These are phyloP conservation scores for Dinothrombium tinctorium DNA, from an alignment of 1,140 invertebrate genomes.

Conservation along the genomic window DNA sequence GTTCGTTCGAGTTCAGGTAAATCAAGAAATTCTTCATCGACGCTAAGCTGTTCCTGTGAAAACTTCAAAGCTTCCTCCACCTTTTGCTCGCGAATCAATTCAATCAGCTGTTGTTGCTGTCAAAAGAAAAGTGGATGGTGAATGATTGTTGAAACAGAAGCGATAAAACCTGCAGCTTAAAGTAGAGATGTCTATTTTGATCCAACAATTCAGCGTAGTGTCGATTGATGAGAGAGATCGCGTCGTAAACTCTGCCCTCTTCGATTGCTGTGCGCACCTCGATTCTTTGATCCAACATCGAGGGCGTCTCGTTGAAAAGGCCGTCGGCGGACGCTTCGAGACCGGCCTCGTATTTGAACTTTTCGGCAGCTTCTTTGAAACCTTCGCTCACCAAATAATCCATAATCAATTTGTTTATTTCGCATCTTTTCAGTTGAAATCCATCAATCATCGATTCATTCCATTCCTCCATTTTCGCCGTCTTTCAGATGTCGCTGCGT, in stretches of 20 bases:
- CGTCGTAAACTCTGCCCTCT: conserved; percentile 71
- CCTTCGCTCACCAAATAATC: conserved; percentile 89
- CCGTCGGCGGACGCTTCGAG: conserved; percentile 36
- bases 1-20: conserved; percentile 41
- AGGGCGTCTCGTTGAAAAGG: neutral
- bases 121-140: conserved; percentile 9
- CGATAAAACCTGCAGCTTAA: conserved; percentile 54
- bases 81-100: conserved; percentile 63
- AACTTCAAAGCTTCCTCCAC: conserved; percentile 88
- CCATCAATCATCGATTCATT: too few species aligned
- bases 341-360: conserved; percentile 82
- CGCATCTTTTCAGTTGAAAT: conserved; percentile 34
- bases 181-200: conserved; percentile 81
- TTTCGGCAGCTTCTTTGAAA: conserved; percentile 91
- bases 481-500: too few species aligned
- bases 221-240: conserved; percentile 75
- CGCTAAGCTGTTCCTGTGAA: conserved; percentile 70
- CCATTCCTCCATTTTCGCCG: too few species aligned
- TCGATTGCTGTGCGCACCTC: conserved; percentile 83
- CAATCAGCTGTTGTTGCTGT: conserved; percentile 79
- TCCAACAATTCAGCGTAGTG: conserved; percentile 82
- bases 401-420: conserved; percentile 95
- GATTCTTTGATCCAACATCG: conserved; percentile 55
- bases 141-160: neutral
- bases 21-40: conserved; percentile 57